These are phyloP conservation scores for Psammodynastes pulverulentus DNA, from an alignment of 2,113 vertebrate genomes.

Conservation along the genomic window DNA sequence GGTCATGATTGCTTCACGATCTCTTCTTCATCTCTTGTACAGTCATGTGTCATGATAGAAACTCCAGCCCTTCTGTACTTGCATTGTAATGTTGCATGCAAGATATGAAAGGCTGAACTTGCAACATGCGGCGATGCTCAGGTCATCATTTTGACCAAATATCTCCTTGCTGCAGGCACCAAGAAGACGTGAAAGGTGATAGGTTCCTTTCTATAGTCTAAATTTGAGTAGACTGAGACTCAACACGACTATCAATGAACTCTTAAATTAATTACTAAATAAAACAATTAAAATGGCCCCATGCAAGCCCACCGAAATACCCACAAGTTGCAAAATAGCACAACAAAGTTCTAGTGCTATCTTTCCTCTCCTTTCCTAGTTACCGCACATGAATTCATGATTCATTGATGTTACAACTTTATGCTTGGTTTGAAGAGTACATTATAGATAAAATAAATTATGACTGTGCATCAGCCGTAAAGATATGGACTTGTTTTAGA, in stretches of 20 bases:
- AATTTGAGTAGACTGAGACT: not conserved
- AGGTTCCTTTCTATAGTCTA: not conserved
- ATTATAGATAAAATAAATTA: not conserved
- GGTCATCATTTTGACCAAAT: not conserved
- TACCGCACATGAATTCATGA: not conserved
- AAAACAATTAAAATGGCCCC: not conserved
- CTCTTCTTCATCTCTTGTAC: not conserved
- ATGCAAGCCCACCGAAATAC: not conserved
- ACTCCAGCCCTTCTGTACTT: not conserved
- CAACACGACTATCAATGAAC: not conserved
- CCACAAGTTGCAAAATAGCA: not conserved
- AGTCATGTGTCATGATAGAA: not conserved
- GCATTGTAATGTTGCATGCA: not conserved
- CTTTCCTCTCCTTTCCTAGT: not conserved
- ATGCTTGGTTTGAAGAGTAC: not conserved
- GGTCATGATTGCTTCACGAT: not conserved
- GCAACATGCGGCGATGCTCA: not conserved
- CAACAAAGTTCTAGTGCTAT: not conserved
- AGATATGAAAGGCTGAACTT: not conserved
- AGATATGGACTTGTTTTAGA: not conserved
- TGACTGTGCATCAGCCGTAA: not conserved
- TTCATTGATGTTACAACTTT: not conserved
- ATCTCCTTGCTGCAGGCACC: not conserved
- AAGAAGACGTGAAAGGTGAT: not conserved
- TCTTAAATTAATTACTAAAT: not conserved